Conservation (phyloP, 2,113 vertebrate species). For the Electrona antarctica region DNA sequence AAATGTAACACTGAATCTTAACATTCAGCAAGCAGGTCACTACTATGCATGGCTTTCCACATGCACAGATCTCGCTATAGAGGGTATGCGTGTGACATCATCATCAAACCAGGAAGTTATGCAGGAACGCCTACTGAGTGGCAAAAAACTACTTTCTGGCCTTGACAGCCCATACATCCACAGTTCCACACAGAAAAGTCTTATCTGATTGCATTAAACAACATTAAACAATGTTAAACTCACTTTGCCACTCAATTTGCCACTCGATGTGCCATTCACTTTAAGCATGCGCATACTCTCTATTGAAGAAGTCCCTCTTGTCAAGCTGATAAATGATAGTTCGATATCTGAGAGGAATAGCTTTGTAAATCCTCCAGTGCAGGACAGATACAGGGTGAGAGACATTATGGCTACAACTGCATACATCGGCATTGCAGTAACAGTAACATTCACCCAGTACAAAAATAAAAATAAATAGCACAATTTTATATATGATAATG, state of each 20-base stretch:
- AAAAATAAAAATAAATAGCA: constrained; percentile 82
- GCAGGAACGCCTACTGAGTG: no score
- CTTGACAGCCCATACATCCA: no score
- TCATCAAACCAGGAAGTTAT: no score
- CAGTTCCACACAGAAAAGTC: no score
- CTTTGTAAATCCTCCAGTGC: not conserved
- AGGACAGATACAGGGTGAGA: not conserved
- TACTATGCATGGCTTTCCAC: constrained; percentile 1
- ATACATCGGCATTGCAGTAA: constrained; percentile 28
- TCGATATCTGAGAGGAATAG: not conserved
- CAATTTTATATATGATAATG: constrained; percentile 49
- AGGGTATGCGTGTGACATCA: no score
- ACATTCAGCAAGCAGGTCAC: constrained; percentile 31
- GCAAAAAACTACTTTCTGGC: no score
- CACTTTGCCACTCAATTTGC: no score
- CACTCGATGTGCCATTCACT: no score
- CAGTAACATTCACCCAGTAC: constrained; percentile 53
- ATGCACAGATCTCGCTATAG: constrained; percentile 1
- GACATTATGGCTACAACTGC: constrained; percentile 1
- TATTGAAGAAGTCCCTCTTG: not conserved
- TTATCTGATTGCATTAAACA: no score
- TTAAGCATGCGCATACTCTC: no score
- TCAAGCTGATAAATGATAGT: not conserved
- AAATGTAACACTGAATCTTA: constrained; percentile 7
- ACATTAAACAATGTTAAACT: no score